Evolutionary conservation across 1,140 invertebrate genomes (phyloP).

Genomic region (Hypsibius dujardini): DNA sequence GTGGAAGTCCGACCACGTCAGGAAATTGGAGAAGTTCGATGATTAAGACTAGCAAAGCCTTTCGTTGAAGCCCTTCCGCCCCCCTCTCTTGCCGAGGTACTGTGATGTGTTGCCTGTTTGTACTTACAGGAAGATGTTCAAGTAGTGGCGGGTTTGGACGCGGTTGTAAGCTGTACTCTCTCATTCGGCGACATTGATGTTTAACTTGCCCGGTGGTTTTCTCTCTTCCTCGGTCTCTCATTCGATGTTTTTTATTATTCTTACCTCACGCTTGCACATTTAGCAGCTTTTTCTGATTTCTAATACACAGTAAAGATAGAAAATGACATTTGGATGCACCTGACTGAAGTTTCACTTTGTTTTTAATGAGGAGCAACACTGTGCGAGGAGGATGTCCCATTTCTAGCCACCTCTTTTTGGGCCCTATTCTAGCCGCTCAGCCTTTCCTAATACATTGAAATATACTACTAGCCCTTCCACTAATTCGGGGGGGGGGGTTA

Average conservation of each 20-base stretch:
- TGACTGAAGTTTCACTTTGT: too few relatives aligned
- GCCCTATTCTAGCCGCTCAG: too few relatives aligned
- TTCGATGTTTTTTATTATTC: neutral
- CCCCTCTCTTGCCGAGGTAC: neutral
- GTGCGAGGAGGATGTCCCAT: too few relatives aligned
- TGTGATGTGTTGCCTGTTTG: neutral
- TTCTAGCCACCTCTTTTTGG: too few relatives aligned
- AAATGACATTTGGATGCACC: too few relatives aligned
- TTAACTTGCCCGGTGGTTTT: neutral
- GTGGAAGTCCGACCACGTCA: slow-evolving; percentile 23
- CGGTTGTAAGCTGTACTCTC: neutral
- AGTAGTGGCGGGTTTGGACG: neutral
- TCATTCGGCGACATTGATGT: neutral
- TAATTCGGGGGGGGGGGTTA: too few relatives aligned
- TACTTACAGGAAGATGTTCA: neutral
- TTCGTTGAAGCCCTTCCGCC: neutral
- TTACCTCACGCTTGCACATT: neutral
- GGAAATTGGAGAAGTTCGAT: neutral
- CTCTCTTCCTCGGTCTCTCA: neutral
- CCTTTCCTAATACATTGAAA: too few relatives aligned
- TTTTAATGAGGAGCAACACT: too few relatives aligned
- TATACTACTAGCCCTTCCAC: too few relatives aligned
- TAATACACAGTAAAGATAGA: too few relatives aligned
- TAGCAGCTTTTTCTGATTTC: too few relatives aligned
- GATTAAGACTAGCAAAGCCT: neutral